Evolutionary conservation across 2,113 vertebrate species (phyloP).

Genomic region (Gymnorhina tibicen): DNA sequence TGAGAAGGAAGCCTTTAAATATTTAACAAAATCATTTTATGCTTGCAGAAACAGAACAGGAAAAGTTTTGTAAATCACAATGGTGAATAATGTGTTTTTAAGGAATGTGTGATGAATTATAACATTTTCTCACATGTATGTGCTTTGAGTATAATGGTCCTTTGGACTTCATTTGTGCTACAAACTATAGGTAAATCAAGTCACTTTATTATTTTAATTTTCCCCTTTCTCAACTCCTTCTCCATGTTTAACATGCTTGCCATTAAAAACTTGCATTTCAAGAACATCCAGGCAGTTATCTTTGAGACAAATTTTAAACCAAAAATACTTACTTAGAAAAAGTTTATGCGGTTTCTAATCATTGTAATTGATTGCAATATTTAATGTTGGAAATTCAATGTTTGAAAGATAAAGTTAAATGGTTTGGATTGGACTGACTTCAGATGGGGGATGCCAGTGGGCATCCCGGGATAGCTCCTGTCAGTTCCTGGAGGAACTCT

Average conservation of each 20-base stretch:
- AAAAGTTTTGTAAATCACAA: not conserved
- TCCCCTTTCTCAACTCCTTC: not conserved
- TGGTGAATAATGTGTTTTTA: not conserved
- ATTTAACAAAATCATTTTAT: constrained; percentile 13
- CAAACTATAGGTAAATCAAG: not conserved
- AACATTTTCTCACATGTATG: not conserved
- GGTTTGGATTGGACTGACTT: not conserved
- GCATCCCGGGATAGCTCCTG: not conserved
- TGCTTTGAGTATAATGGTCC: not conserved
- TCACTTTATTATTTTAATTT: not conserved
- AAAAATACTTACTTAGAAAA: not conserved
- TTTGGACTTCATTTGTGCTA: not conserved
- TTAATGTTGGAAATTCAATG: not conserved
- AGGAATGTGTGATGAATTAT: not conserved
- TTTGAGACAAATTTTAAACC: not conserved
- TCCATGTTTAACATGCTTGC: not conserved
- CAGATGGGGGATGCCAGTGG: not conserved
- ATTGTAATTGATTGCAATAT: not conserved
- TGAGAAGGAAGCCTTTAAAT: constrained; percentile 27
- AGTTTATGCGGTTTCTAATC: not conserved
- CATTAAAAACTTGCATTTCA: not conserved
- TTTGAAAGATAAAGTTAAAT: not conserved
- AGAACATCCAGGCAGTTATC: not conserved
- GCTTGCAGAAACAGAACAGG: not conserved
- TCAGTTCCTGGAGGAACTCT: not conserved